These are phyloP conservation scores for Thelaira solivaga DNA, from an alignment of 2,888 invertebrate genomes.

Conservation along the genomic window DNA sequence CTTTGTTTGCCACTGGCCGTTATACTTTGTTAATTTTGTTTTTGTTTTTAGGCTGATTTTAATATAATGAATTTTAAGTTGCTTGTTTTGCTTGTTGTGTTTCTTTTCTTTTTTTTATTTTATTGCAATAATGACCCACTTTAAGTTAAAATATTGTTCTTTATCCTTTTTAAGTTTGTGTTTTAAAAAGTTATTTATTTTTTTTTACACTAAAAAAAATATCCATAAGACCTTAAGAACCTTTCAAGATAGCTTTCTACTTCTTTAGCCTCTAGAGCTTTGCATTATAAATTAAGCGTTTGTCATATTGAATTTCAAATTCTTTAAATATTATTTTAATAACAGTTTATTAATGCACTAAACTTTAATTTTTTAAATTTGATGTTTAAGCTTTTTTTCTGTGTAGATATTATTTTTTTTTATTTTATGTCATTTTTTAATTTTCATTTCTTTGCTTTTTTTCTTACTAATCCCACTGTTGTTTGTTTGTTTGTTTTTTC, in stretches of 20 bases:
- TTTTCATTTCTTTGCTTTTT: neutral
- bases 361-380: too few species aligned
- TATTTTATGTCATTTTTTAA: too few species aligned
- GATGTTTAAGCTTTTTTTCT: too few species aligned
- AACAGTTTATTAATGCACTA: too few species aligned
- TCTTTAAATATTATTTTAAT: too few species aligned
- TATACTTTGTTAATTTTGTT: neutral
- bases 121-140: constrained; percentile 44
- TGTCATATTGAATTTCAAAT: constrained; percentile 8
- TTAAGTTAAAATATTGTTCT: constrained; percentile 14
- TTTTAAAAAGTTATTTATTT: too few species aligned
- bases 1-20: constrained; percentile 42
- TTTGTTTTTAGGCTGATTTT: constrained; percentile 14
- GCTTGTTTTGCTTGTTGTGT: neutral
- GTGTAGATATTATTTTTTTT: too few species aligned
- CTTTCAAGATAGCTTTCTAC: too few species aligned
- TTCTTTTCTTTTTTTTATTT: neutral
- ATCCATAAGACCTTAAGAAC: too few species aligned
- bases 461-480: neutral
- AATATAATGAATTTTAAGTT: constrained; percentile 15
- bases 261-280: too few species aligned
- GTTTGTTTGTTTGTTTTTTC: constrained; percentile 36
- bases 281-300: too few species aligned
- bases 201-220: too few species aligned
- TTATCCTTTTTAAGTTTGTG: constrained; percentile 53